These are phyloP conservation scores for Tetranychus truncatus DNA, from an alignment of 2,888 invertebrate genomes.

Conservation along the genomic window DNA sequence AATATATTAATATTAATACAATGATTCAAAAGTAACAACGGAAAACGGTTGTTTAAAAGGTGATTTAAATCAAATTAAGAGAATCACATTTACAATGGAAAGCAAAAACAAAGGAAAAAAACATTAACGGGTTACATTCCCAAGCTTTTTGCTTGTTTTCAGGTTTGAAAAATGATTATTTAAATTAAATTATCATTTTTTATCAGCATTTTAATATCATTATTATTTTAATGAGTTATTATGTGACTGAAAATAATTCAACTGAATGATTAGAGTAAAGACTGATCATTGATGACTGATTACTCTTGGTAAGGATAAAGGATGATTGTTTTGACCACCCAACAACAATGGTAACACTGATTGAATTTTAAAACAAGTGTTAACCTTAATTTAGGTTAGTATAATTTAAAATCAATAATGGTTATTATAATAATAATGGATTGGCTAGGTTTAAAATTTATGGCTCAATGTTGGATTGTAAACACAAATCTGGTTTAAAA, in stretches of 20 bases:
- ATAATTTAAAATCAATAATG: no score
- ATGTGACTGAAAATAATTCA: not conserved
- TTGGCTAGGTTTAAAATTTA: no score
- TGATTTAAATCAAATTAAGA: no score
- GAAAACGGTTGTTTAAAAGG: not conserved
- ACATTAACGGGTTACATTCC: not conserved
- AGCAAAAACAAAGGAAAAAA: no score
- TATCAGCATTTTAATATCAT: not conserved
- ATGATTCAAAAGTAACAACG: no score
- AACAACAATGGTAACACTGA: not conserved
- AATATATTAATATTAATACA: not conserved
- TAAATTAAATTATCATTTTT: not conserved
- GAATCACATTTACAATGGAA: no score
- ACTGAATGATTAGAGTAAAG: no score
- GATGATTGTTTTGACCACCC: not conserved
- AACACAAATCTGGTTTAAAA: no score
- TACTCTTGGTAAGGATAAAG: no score
- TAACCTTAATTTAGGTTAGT: not conserved
- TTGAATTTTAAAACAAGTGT: not conserved
- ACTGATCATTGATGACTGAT: no score
- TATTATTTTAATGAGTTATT: not conserved
- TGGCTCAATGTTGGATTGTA: no score
- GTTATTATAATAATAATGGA: no score
- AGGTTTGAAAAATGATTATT: not conserved
- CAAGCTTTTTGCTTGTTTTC: not conserved